Conservation (phyloP, 2,888 invertebrate species). For the Rosalia funebris region DNA sequence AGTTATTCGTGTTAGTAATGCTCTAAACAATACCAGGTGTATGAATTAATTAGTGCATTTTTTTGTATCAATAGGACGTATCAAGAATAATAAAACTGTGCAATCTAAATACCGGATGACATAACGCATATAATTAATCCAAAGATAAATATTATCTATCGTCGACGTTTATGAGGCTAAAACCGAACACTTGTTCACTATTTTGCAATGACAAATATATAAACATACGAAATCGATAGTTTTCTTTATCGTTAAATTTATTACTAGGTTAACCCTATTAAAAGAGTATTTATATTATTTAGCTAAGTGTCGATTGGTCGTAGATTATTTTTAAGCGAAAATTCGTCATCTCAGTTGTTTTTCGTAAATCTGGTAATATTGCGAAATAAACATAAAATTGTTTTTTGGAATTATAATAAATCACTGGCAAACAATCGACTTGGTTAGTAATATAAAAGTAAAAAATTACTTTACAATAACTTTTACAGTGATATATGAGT, state of each 20-base stretch:
- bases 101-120: background rate
- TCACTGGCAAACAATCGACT: no score
- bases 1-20: background rate
- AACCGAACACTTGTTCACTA: constrained; percentile 15
- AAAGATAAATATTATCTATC: background rate
- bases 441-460: no score
- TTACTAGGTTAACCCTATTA: background rate
- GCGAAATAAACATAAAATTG: no score
- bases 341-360: no score
- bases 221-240: background rate
- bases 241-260: background rate
- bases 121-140: background rate
- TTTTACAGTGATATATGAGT: no score
- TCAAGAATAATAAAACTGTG: background rate
- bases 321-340: background rate
- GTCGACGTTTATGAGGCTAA: constrained; percentile 6
- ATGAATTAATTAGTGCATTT: background rate
- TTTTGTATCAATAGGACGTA: background rate
- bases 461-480: no score
- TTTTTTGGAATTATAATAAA: no score
- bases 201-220: constrained; percentile 9
- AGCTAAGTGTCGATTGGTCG: background rate
- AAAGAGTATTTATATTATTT: background rate
- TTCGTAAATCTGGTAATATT: no score
- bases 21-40: background rate